Evolutionary conservation across 2,113 vertebrate genomes (phyloP).

Genomic region (Cathartes aura): DNA sequence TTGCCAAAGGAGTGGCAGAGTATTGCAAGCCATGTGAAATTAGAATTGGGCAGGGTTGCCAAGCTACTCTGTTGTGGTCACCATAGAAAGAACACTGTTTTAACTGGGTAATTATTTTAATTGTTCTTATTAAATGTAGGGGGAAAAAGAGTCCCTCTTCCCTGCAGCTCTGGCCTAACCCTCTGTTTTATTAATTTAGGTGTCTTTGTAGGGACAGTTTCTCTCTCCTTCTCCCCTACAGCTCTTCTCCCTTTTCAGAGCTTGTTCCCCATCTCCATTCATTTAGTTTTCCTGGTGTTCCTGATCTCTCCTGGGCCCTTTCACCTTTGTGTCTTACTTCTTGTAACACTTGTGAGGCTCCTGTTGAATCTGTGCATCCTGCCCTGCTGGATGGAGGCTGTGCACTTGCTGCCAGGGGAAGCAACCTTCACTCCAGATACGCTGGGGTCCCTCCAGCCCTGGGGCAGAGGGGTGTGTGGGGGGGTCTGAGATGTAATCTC

Average conservation of each 20-base stretch:
- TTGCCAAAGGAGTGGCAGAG: background rate
- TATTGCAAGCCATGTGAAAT: background rate
- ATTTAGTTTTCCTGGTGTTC: background rate
- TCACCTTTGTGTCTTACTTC: background rate
- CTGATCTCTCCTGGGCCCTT: background rate
- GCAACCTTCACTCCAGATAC: background rate
- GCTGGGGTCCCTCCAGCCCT: background rate
- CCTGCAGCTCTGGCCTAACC: background rate
- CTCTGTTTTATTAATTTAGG: background rate
- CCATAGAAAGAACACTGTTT: background rate
- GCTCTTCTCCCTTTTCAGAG: background rate
- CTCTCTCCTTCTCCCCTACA: background rate
- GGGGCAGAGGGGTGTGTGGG: no score
- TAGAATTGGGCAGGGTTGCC: background rate
- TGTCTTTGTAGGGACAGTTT: background rate
- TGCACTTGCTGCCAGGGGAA: background rate
- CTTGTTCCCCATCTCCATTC: background rate
- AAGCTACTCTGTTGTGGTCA: background rate
- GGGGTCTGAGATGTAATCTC: background rate
- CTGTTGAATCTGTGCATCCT: background rate
- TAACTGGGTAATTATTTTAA: background rate
- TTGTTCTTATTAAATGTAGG: background rate
- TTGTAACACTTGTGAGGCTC: background rate
- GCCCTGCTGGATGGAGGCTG: background rate
- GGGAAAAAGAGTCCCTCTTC: background rate